A percentile compares a stretch with the other conserved stretches of the same genome.
Conservation (phyloP, 2,797 vertebrate species). For the Neoniphon sammara region DNA sequence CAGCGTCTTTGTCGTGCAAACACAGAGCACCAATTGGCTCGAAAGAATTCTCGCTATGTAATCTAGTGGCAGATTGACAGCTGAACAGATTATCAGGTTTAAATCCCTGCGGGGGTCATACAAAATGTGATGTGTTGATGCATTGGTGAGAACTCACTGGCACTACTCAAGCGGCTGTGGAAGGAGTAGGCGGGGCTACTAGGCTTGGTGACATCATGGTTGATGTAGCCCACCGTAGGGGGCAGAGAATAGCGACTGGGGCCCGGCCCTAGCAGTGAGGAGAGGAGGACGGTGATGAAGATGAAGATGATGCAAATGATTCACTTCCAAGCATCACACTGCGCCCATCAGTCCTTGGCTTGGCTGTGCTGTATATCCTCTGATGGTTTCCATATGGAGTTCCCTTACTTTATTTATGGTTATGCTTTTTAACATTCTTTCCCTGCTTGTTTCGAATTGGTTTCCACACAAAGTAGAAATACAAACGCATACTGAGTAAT, state of each 20-base stretch:
- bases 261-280: slow-evolving; percentile 81
- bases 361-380: slow-evolving; percentile 40
- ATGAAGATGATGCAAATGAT: slow-evolving; percentile 62
- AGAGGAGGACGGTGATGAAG: slow-evolving; percentile 38
- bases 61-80: background rate
- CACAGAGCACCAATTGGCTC: too few species aligned
- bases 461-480: slow-evolving; percentile 65
- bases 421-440: slow-evolving; percentile 66
- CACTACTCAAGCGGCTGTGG: slow-evolving; percentile 81
- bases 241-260: slow-evolving; percentile 87
- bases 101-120: background rate
- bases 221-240: slow-evolving; percentile 87
- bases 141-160: slow-evolving; percentile 68
- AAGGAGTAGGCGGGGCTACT: slow-evolving; percentile 88
- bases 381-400: slow-evolving; percentile 75
- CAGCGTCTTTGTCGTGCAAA: too few species aligned
- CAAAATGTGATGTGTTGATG: background rate
- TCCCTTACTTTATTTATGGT: slow-evolving; percentile 74
- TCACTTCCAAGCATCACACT: slow-evolving; percentile 27
- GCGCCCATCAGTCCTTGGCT: slow-evolving; percentile 54
- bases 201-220: slow-evolving; percentile 89
- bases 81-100: background rate
- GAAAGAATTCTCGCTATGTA: background rate
- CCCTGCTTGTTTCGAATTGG: slow-evolving; percentile 64
- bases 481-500: slow-evolving; percentile 53